Evolutionary conservation across 2,113 vertebrate genomes (phyloP).

Genomic region (Hystrix brachyura): DNA sequence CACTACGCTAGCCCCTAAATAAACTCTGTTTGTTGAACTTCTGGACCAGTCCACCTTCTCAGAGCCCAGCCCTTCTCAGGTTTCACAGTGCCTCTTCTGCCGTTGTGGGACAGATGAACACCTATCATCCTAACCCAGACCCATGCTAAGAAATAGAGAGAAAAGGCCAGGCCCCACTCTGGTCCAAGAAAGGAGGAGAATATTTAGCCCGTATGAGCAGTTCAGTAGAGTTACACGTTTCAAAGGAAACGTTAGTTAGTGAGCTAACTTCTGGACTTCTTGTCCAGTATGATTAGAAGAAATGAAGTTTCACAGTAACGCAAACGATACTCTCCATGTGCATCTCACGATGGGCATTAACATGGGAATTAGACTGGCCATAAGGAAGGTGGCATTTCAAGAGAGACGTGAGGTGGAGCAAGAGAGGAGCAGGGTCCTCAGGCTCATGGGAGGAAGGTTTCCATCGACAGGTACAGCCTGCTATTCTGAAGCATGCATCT

Average conservation of each 20-base stretch:
- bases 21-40: not conserved
- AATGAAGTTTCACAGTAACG: slow-evolving; percentile 58
- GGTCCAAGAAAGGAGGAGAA: not conserved
- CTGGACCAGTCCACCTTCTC: not conserved
- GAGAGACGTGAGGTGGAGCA: not conserved
- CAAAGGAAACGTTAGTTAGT: slow-evolving; percentile 11
- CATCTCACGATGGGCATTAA: slow-evolving; percentile 68
- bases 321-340: slow-evolving; percentile 47
- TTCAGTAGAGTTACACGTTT: not conserved
- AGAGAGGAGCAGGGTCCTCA: slow-evolving; percentile 48
- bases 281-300: slow-evolving; percentile 63
- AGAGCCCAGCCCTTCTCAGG: not conserved
- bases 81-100: not conserved
- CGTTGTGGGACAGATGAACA: not conserved
- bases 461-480: slow-evolving; percentile 91
- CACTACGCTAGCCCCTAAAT: accelerated
- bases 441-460: slow-evolving; percentile 72
- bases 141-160: not conserved
- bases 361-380: slow-evolving; percentile 62
- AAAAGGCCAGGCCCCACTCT: not conserved
- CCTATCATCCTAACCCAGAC: not conserved
- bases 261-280: slow-evolving; percentile 66
- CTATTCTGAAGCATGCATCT: slow-evolving; percentile 97
- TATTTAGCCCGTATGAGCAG: not conserved
- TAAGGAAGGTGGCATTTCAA: slow-evolving; percentile 71